Evolutionary conservation across 2,888 invertebrate species (phyloP).

Genomic region (Apotomis turbidana): DNA sequence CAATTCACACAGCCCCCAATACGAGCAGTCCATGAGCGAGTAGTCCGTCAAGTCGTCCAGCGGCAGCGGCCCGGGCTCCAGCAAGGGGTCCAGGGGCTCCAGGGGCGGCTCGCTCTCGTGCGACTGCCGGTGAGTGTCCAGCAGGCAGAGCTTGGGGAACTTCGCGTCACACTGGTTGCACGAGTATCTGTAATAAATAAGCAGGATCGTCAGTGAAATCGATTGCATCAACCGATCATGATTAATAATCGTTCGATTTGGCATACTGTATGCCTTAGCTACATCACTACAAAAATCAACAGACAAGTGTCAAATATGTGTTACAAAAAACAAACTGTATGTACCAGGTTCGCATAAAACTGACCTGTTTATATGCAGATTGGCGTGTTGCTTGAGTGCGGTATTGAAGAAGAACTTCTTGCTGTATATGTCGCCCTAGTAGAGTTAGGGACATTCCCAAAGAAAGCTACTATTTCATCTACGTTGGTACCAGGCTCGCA

Average conservation of each 20-base stretch:
- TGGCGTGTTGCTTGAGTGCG: not conserved
- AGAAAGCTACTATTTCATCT: too few relatives aligned
- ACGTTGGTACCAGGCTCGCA: not conserved
- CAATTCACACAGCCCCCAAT: not conserved
- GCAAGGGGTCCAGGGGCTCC: too few relatives aligned
- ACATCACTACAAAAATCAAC: too few relatives aligned
- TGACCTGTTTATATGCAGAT: not conserved
- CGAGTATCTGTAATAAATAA: not conserved
- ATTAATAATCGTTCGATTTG: too few relatives aligned
- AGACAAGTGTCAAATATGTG: too few relatives aligned
- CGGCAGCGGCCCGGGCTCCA: not conserved
- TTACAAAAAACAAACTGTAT: too few relatives aligned
- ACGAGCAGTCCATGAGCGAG: slow-evolving; percentile 4
- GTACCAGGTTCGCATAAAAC: too few relatives aligned
- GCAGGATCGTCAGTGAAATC: too few relatives aligned
- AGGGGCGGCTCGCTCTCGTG: not conserved
- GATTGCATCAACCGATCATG: too few relatives aligned
- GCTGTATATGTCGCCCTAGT: too few relatives aligned
- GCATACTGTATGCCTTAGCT: too few relatives aligned
- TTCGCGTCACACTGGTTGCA: slow-evolving; percentile 32
- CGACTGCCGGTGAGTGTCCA: slow-evolving; percentile 7
- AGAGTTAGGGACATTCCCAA: too few relatives aligned
- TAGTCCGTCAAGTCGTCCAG: slow-evolving; percentile 3
- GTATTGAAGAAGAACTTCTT: not conserved
- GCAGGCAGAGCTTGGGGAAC: not conserved